Percentiles rank a stretch among this genome's conserved stretches.
Evolutionary conservation across 2,113 vertebrate genomes (phyloP).

Genomic region (Silurus meridionalis): DNA sequence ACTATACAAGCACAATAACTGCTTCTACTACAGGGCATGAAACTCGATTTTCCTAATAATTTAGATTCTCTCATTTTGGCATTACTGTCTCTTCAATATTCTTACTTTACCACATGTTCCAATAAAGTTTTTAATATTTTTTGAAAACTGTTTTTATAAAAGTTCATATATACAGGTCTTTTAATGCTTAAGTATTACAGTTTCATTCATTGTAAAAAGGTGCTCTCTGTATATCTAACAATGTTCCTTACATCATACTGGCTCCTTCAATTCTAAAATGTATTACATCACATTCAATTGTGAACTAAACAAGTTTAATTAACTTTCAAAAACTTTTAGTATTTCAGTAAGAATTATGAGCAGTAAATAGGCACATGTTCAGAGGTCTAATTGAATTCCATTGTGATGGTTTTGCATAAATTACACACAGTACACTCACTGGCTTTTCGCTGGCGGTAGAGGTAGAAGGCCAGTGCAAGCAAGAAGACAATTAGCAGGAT

Average conservation of each 20-base stretch:
- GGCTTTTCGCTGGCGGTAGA: conserved; percentile 92
- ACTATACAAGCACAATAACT: neutral
- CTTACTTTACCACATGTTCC: neutral
- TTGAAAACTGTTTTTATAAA: neutral
- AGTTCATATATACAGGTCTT: neutral
- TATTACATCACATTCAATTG: neutral
- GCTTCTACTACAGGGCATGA: neutral
- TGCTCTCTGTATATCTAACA: neutral
- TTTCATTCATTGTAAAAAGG: neutral
- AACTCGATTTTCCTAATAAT: neutral
- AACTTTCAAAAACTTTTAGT: neutral
- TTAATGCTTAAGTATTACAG: neutral
- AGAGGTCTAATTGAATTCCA: neutral
- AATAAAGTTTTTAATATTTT: neutral
- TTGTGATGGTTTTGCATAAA: neutral
- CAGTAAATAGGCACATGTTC: neutral
- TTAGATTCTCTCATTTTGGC: neutral
- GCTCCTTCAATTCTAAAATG: neutral
- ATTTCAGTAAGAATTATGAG: neutral
- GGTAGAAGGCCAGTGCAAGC: conserved; percentile 81
- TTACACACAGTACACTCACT: conserved; percentile 78
- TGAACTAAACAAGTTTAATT: neutral
- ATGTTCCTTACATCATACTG: neutral
- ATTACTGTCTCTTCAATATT: neutral
- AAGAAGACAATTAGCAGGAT: conserved; percentile 80